Percentiles rank a stretch among this genome's conserved stretches.
Evolutionary conservation across 2,113 vertebrate genomes (phyloP).

Genomic region (Planiliza haematocheilus): DNA sequence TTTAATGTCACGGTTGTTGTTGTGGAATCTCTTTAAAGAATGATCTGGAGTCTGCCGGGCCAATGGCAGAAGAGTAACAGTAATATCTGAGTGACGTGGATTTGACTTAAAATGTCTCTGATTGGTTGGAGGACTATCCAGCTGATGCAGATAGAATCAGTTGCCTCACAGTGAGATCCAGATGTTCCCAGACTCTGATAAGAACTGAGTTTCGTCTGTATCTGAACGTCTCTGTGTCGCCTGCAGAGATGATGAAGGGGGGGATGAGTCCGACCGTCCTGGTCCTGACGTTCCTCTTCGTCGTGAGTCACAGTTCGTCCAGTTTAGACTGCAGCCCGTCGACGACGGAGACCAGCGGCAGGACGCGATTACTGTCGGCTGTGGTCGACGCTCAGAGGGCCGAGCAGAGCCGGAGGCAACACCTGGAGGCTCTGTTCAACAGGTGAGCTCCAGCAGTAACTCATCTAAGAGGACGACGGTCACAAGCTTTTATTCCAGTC

Average conservation of each 20-base stretch:
- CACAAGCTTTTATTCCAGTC: no score
- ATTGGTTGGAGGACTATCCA: no score
- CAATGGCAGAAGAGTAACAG: no score
- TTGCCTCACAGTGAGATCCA: no score
- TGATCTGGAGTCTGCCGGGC: no score
- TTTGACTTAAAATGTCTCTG: no score
- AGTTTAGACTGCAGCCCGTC: slow-evolving; percentile 33
- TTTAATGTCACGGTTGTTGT: no score
- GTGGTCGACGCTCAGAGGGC: slow-evolving; percentile 84
- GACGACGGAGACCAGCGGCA: not conserved
- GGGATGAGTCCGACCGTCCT: not conserved
- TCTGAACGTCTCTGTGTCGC: not conserved
- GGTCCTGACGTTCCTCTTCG: slow-evolving; percentile 34
- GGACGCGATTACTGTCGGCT: slow-evolving; percentile 21
- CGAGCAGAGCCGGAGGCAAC: slow-evolving; percentile 81
- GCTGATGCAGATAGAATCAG: no score
- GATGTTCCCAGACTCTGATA: no score
- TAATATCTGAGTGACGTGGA: no score
- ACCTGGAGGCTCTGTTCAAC: slow-evolving; percentile 92
- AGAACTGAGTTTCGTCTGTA: no score
- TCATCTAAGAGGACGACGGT: rapidly evolving
- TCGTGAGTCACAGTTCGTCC: not conserved
- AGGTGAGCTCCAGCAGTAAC: slow-evolving; percentile 77
- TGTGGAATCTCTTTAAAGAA: no score
- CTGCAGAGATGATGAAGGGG: slow-evolving; percentile 32